Evolutionary conservation across 2,888 invertebrate species (phyloP), one percentile per base, ranked within the genome.

Genomic region (Dichetophora obliterata): DNA sequence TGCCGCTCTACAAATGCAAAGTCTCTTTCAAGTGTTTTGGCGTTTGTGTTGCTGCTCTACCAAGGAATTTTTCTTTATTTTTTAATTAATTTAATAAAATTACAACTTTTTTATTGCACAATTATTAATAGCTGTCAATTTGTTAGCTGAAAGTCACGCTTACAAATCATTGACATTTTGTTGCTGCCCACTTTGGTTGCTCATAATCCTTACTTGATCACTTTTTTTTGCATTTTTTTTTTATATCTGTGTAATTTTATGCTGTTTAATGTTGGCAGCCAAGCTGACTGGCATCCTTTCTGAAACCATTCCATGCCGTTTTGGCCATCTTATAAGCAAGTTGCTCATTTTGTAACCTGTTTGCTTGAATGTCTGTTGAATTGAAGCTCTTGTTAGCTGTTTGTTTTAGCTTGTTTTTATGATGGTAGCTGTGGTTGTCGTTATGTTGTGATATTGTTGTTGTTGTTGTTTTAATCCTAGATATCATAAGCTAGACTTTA

Each of bases 71-170:
- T 31, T 16, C n/a, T 34, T 31, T 16, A 5, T 4, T 63, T n/a
- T 27, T n/a, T 24, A 24, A 63, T 31, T 63, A 31, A 63, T 31
- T 31, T 31, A 63, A 31, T 63, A n/a, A n/a, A 63, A 2, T n/a
- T n/a, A 63, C 31, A 31, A 63, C n/a, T 16, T 31, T 24, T n/a
- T 63, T 63, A 63, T 59, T 24, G 24, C 24, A 3, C 24, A 14
- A 59, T 59, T 59, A 71, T 71, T 71, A 71, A 59, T 57, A 50
- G 71, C 71, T 43, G 59, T 37, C 71, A 59, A 71, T 71, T 54
- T 70, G 19, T 52, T 22, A 70, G 54, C 54, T 54, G 24, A 70
- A 54, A 52, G 54, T 57, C 70, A 70, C 52, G 54, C 70, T 70
- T 57, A 9, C 31, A 70, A 70, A 22, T 52, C 54, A 70, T 34